These are phyloP conservation scores for Nudaria mundana DNA, from an alignment of 2,888 invertebrate genomes.

Conservation along the genomic window DNA sequence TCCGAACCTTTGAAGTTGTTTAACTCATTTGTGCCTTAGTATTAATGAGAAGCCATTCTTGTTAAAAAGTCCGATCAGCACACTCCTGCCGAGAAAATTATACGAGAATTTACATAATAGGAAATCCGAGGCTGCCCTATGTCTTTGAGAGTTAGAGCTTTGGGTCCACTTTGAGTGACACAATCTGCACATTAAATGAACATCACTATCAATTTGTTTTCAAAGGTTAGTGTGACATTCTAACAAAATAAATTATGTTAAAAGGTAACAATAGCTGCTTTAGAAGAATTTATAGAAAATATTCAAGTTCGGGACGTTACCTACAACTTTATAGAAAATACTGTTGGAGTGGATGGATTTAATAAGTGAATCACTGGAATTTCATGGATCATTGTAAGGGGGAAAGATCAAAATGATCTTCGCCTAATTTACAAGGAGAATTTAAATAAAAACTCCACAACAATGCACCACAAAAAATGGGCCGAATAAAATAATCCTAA, in stretches of 20 bases:
- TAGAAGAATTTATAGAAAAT: conserved; percentile 22
- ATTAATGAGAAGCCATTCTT: conserved; percentile 67
- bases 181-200: conserved; percentile 75
- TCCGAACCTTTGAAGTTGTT: no score
- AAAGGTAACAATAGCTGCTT: conserved; percentile 37
- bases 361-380: no score
- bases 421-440: no score
- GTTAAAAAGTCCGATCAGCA: conserved; percentile 72
- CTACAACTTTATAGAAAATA: no score
- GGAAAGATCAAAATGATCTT: no score
- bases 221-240: conserved; percentile 53
- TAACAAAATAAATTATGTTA: conserved; percentile 59
- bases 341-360: no score
- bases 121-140: conserved; percentile 74
- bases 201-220: conserved; percentile 74
- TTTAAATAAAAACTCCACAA: no score
- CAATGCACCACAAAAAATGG: no score
- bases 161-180: conserved; percentile 67
- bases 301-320: conserved; percentile 6
- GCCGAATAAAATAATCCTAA: no score
- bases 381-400: no score
- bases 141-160: conserved; percentile 72
- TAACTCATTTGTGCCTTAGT: no score
- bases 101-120: conserved; percentile 78
- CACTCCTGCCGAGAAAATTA: conserved; percentile 71